Evolutionary conservation across 2,888 invertebrate species (phyloP), one percentile per base, ranked within the genome.

Genomic region (Dilophus febrilis): DNA sequence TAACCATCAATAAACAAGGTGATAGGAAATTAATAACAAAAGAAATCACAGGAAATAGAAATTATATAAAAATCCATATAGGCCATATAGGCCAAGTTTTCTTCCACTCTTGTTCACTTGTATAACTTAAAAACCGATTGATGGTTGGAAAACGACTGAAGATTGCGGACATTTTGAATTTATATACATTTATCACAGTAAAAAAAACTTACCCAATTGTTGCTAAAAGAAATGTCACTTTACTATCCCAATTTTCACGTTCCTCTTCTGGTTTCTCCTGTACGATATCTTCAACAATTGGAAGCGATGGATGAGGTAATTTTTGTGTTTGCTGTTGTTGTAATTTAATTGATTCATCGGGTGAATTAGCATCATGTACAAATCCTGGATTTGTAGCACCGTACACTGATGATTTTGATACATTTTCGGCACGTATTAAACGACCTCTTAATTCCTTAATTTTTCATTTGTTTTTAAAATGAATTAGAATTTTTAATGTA

Each of bases 231-330:
- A 91, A 92, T 37, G 91, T 91, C 42, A 91, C 65, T 61, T 90
- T 90, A 59, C 82, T 87, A 59, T 90, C 90, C 90, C 90, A 91
- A 35, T 85, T 85, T 59, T 90, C 90, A 33, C 90, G 66, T 49
- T 84, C 85, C 30, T 72, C 74, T 48, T 77, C 83, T 8, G 68
- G 74, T 16, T 74, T 79, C 55, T 77, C 80, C 3, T 78, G 77
- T 45, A 74, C 74, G 46, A 77, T 71, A 39, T 59, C 59, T 42
- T 53, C 54, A 38, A 48, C 43, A 5, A 37, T 69, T 68, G 30
- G 45, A 43, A 1, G 64, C 64, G 1, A 65, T 65, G 42, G 64
- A 64, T 2, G 61, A 57, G 0, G 64, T n/a, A n/a, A n/a, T n/a
- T n/a, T n/a, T n/a, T n/a, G n/a, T n/a, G n/a, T n/a, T n/a, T n/a